Evolutionary conservation across 2,888 invertebrate species (phyloP), one percentile per base, ranked within the genome.

Genomic region (Drosophila mercatorum): DNA sequence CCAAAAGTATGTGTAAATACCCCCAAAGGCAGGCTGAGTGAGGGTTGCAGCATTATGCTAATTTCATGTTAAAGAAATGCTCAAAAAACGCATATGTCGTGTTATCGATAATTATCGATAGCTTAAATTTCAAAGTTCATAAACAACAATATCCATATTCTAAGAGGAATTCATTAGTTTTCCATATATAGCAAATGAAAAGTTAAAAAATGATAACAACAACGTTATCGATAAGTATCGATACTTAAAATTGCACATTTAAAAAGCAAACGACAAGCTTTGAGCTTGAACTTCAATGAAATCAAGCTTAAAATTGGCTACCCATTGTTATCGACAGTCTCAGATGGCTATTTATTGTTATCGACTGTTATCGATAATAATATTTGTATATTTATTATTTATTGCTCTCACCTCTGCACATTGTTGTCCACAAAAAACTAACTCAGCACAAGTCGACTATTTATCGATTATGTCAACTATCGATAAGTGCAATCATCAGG

Each of bases 81-180:
- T 11, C 0, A 22, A 22, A 10, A 22, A 4, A 44, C 5, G 11
- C 22, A 44, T 2, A 22, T 11, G 5, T 44, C 4, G 4, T 11
- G 10, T 31, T 49, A 49, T 49, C 49, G 49, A 49, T 49, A 49
- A n/a, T 5, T 34, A 49, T 49, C 49, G 49, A 49, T n/a, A 10
- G 8, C 8, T 14, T n/a, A 3, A 12, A 26, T 12, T 6, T 2
- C 5, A 22, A 5, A 12, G 22, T 2, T 2, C 1, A 22, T 17
- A 44, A 10, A 28, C 28, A 28, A 2, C 2, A 22, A 22, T 1
- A 22, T 22, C 22, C 2, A 22, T 22, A 22, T 22, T 22, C 22
- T 22, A 22, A 22, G 22, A 1, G 22, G 2, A 22, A 22, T 22
- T 22, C 22, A 22, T 22, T 1, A 22, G 2, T 22, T 22, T 22